Evolutionary conservation across 1,140 invertebrate genomes (phyloP), one percentile per base, ranked within the genome.

Genomic region (Agraylea sexmaculata): DNA sequence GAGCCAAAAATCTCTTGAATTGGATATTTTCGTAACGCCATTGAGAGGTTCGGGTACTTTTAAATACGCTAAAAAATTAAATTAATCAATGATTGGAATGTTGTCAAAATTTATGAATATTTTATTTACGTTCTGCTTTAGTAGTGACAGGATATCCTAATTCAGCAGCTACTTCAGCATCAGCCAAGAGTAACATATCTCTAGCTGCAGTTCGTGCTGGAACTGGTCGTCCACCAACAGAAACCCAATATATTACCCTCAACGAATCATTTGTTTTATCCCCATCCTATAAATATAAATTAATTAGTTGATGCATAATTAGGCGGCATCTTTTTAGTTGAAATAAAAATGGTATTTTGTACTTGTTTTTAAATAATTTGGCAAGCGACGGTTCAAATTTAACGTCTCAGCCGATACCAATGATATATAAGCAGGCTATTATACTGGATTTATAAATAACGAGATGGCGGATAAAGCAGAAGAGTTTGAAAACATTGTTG

Each of bases 41-140:
- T 79, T 62, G 15, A 67, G 17, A 65, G 75, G 51, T 65, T 74
- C 43, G 58, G 68, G 64, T n/a, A 77, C 71, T 50, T 78, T 77
- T 27, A 83, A 59, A 54, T 78, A 85, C 25, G 80, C 80, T 83
- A 55, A 49, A 69, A 66, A 47, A 42, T 19, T 33, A 38, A 11
- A 12, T 4, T 13, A 1, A 6, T 35, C 10, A n/a, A 20, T 18
- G 6, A 35, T 16, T 15, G 30, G 29, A 30, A 33, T 15, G 27
- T 23, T 19, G 20, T 13, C 22, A 2, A 30, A 16, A 12, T 10
- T 19, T 38, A 33, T 33, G 18, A 41, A 7, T 6, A 10, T 11
- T 31, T 6, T 16, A 59, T 74, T 77, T 68, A 87, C 83, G 83
- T 68, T 86, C 80, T 35, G 83, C 83, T 62, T 86, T 85, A 42